Evolutionary conservation across 2,113 vertebrate species (phyloP), one percentile per base, ranked within the genome.

Genomic region (Notarius lentiginosus): DNA sequence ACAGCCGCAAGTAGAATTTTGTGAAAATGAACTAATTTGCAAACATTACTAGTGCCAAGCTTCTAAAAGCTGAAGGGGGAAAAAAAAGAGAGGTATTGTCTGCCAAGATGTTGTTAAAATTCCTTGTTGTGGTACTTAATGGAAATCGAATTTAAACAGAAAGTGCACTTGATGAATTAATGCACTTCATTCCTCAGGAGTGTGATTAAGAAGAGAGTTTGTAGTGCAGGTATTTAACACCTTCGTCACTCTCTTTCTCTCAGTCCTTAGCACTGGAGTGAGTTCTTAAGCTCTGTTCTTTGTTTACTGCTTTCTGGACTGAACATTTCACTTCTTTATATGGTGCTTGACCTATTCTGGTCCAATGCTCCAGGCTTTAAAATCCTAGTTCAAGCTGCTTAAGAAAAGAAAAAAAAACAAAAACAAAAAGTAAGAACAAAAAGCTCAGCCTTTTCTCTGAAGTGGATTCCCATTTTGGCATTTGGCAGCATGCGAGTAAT

Each of bases 41-140:
- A 84, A 86, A 89, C 73, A 60, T 79, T 70, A 85, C 89, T 81
- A 76, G 84, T 30, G 68, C 63, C 82, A 49, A 27, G 49, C 10
- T 51, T 90, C 34, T 87, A 90, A 89, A 47, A 55, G 66, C 82
- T 87, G 86, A 77, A 61, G 18, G 53, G n/a, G 10, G 2, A 8
- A 12, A 12, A 22, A 91, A 89, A 89, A 75, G 41, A 76, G 75
- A 91, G 76, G 18, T 8, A 79, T 17, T 47, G 83, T 84, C 63
- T 91, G 91, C 90, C 92, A 92, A 86, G 83, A 91, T 90, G 92
- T 90, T 88, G 88, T 93, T 92, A 94, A 93, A 93, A 93, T 93
- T 94, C 91, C 87, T 92, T 80, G 58, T 90, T 87, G 86, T 81
- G 88, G 92, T 90, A 91, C 92, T 94, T 92, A 93, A 93, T 94